Conservation (phyloP, 2,797 vertebrate genomes). For the Acanthurus leucopareius region DNA sequence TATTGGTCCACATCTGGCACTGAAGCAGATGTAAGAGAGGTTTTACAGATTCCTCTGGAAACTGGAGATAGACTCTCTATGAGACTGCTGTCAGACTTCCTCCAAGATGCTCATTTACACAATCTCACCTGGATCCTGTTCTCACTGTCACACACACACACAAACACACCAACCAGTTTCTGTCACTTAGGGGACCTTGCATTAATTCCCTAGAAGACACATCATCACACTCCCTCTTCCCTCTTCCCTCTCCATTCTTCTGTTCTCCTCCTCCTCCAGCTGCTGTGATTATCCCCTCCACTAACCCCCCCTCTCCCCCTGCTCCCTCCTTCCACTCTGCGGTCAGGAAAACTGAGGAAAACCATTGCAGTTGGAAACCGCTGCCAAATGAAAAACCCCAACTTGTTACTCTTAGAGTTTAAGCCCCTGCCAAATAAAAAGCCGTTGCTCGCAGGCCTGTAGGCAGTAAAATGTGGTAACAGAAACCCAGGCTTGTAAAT, state of each 20-base stretch:
- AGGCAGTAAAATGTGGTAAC: conserved; percentile 71
- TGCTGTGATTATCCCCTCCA: not conserved
- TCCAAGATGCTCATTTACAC: not conserved
- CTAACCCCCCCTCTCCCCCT: too few relatives aligned
- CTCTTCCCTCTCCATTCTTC: conserved; percentile 3
- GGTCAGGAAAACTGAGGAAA: conserved; percentile 60
- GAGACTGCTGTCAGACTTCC: conserved; percentile 23
- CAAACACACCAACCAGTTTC: not conserved
- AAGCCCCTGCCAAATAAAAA: conserved; percentile 76
- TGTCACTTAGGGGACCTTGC: not conserved
- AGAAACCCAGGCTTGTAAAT: conserved; percentile 74
- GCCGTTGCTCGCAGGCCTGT: conserved; percentile 71
- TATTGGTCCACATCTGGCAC: conserved; percentile 1
- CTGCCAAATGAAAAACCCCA: conserved; percentile 62
- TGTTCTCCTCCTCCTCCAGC: not conserved
- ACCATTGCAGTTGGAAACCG: conserved; percentile 59
- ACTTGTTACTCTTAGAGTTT: conserved; percentile 66
- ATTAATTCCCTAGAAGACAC: not conserved
- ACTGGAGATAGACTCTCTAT: conserved; percentile 18
- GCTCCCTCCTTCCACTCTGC: conserved; percentile 29
- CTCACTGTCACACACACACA: not conserved
- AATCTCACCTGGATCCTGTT: not conserved
- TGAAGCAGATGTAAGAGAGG: not conserved
- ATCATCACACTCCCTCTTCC: not conserved
- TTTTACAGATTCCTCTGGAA: conserved; percentile 15